phyloP scores from a whole-genome alignment of 2,888 invertebrate species.

The Euzophera pinguis region DNA sequence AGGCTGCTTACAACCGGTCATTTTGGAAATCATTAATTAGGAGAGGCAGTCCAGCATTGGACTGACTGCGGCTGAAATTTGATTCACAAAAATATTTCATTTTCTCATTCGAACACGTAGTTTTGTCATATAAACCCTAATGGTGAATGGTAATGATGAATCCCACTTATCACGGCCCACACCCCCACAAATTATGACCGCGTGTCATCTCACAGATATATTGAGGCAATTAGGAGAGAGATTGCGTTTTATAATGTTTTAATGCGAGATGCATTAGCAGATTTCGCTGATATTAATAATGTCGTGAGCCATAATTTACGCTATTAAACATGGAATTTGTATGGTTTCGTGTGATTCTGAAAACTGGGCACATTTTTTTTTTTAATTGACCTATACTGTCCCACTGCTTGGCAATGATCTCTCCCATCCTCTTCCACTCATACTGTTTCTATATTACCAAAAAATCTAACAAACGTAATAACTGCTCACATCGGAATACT shows the following conservation, averaged over 20 bases:
- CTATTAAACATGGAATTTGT: too few relatives aligned
- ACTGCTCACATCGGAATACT: too few relatives aligned
- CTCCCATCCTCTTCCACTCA: too few relatives aligned
- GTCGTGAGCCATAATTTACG: neutral
- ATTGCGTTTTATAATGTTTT: slow-evolving; percentile 3
- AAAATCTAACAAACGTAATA: too few relatives aligned
- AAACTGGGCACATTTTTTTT: too few relatives aligned
- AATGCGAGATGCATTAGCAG: neutral
- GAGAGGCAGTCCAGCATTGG: too few relatives aligned
- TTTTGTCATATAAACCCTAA: neutral
- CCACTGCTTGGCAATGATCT: too few relatives aligned
- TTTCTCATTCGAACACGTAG: neutral
- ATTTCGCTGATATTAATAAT: slow-evolving; percentile 2
- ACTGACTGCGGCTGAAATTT: neutral
- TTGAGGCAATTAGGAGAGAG: neutral
- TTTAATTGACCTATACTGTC: too few relatives aligned
- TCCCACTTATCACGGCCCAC: neutral
- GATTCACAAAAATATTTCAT: neutral
- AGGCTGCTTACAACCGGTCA: too few relatives aligned
- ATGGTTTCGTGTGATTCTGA: too few relatives aligned
- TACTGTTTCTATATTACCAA: too few relatives aligned
- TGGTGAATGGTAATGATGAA: neutral
- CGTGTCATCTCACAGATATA: neutral
- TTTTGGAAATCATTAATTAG: too few relatives aligned
- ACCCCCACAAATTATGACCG: neutral